Base-by-base conservation (phyloP, 2,888 invertebrate species). In the Melanostoma scalare region DNA sequence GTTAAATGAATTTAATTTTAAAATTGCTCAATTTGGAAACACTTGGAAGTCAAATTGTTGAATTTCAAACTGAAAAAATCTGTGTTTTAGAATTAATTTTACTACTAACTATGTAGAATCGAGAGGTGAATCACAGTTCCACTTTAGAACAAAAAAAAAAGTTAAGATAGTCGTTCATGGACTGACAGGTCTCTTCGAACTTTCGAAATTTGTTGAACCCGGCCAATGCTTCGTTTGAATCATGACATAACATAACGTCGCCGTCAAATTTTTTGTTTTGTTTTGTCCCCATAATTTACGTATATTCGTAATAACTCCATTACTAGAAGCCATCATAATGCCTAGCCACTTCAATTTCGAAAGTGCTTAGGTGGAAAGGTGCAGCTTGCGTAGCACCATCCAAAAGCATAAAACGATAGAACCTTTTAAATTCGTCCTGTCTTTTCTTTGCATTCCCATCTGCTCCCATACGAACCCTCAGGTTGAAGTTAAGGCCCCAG, bases 271-370 rank as follows among this genome's bases (percentile, higher is more conserved):
- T 8, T 60, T 61, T 3, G 8, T 10, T 42, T 42, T n/a, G 20
- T 0, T 8, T 58, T 46, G 10, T 63, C 50, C 38, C n/a, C 36
- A 36, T 33, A 58, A 61, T 60, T 50, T 71, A 84, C 79, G 79
- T 79, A 84, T 75, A 75, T 63, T 74, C 71, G 20, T 20, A 20
- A 20, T 20, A 20, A 20, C 75, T 74, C 67, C 71, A 84, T 84
- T 79, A 84, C 65, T 74, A 79, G 65, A 84, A 78, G 69, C 31
- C 82, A 69, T 78, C 78, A 74, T 65, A 58, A 78, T 74, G 79
- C 79, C 79, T 75, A 84, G 84, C 84, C 79, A 75, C 79, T 75
- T 84, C 69, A 79, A 75, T 71, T 69, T 71, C 60, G 73, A 79
- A 75, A 79, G 84, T 58, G 74, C 79, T 78, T 84, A 75, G 74